Conservation (phyloP, 2,888 invertebrate species). For the Tupiocoris notatus region DNA sequence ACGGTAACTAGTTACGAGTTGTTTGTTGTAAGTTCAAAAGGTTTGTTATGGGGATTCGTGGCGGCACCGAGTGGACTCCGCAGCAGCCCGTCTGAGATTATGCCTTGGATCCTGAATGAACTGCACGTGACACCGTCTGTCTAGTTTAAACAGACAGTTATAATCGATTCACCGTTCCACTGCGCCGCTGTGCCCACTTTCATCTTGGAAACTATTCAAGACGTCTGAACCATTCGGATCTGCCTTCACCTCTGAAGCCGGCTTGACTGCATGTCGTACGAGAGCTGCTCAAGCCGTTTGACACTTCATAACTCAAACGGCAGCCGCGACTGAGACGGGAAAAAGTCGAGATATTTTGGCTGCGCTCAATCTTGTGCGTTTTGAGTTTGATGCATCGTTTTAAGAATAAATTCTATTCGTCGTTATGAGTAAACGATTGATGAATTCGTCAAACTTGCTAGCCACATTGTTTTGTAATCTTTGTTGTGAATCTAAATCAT, state of each 20-base stretch:
- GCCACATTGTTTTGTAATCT: no score
- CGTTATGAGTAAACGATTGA: no score
- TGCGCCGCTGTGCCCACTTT: conserved; percentile 1
- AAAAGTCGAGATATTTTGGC: no score
- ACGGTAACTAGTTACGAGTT: not conserved
- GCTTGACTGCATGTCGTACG: not conserved
- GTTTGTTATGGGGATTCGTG: not conserved
- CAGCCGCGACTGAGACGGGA: no score
- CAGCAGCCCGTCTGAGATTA: not conserved
- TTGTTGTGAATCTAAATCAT: no score
- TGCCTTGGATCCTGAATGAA: not conserved
- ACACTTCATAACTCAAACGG: not conserved
- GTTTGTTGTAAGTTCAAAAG: not conserved
- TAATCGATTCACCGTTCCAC: conserved; percentile 6
- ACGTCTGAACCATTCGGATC: not conserved
- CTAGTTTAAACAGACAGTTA: not conserved
- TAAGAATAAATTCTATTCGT: no score
- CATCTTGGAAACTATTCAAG: conserved; percentile 19
- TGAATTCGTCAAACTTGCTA: no score
- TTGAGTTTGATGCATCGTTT: no score
- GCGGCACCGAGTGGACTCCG: not conserved
- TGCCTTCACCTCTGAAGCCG: not conserved
- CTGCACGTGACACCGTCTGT: conserved; percentile 16
- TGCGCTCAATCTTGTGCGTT: no score
- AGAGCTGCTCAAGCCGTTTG: not conserved